Base-by-base conservation (phyloP, 2,888 invertebrate genomes). In the Kuschelorhynchus macadamiae region DNA sequence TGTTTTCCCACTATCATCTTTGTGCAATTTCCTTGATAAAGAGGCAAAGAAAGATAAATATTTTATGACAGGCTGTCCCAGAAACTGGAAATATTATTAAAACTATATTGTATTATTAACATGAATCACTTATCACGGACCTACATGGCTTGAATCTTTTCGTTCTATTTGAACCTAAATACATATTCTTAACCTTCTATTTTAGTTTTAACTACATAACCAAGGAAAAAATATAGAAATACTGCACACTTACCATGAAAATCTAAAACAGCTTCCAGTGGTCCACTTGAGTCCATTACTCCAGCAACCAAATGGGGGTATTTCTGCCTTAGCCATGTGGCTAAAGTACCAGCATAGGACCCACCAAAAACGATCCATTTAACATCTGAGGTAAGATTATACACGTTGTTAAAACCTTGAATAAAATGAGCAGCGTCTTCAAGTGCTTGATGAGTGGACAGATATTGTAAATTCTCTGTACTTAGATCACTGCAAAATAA, bases 321-420 rank as follows among this genome's bases (percentile, higher is more conserved):
- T 81, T 96, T 96, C 56, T 90, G 85, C 44, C 97, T 85, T 62
- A 91, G 80, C 97, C 98, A 98, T 3, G 97, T 97, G 2, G 96
- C 94, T 74, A 98, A 83, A 0, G 95, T 93, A 1, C 97, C 97
- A 1, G 97, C 92, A 82, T 98, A 98, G 0, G 96, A 97, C 1
- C 97, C 98, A 9, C 98, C 98, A 81, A 97, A 97, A 0, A 91
- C 91, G 71, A 98, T 91, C 95, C 96, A 97, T 82, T 93, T 94
- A 16, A 86, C 86, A n/a, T 86, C 82, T 0, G 82, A 79, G 0
- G 82, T 79, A n/a, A 94, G 83, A 39, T 89, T 86, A 76, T 89
- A 88, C 71, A 87, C 80, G 0, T 82, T 78, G 73, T 91, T 92
- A 88, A 94, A 94, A 20, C 85, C 86, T 55, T 84, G 81, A 18